Evolutionary conservation across 1,140 invertebrate species (phyloP), one percentile per base, ranked within the genome.

Genomic region (Solenopsis fugax): DNA sequence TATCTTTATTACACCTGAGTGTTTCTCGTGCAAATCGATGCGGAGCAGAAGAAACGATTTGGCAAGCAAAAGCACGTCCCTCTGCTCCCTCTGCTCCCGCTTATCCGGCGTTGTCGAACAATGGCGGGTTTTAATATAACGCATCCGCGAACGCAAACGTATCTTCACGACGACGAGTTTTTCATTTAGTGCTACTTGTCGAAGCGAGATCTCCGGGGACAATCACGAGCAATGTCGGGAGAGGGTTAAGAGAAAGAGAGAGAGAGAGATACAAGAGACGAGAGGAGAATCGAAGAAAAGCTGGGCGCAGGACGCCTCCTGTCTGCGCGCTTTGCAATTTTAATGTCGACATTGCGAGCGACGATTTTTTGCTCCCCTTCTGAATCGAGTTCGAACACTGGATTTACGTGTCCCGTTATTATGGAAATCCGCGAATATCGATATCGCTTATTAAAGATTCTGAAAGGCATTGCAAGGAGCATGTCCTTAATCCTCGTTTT

Each of bases 251-350:
- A 45, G 52, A 18, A n/a, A 65, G 18, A 50, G 37, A 52, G 10
- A 56, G 21, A 13, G 37, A 41, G 72, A 48, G 41, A 73, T 50
- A 60, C 5, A 48, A 7, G 12, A 45, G n/a, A 72, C 41, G 50
- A 78, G 56, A 29, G 58, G 21, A 85, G 52, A 37, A 76, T 75
- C 41, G 86, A 65, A 45, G 72, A 78, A 65, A 73, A 90, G 50
- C 62, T 37, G 37, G 64, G 67, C 37, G n/a, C 67, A 48, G 67
- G 12, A 18, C 48, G 41, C 48, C 60, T 73, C 41, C 82, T 73
- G 48, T 10, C 75, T 88, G 91, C 86, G 67, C 87, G 87, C 86
- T 92, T 93, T 93, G 92, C 92, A 93, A 93, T 93, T 93, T 93
- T 93, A 93, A 93, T 92, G 88, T 84, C 84, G 89, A 80, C 86